phyloP scores from a whole-genome alignment of 2,113 vertebrate genomes.

The Cathartes aura region DNA sequence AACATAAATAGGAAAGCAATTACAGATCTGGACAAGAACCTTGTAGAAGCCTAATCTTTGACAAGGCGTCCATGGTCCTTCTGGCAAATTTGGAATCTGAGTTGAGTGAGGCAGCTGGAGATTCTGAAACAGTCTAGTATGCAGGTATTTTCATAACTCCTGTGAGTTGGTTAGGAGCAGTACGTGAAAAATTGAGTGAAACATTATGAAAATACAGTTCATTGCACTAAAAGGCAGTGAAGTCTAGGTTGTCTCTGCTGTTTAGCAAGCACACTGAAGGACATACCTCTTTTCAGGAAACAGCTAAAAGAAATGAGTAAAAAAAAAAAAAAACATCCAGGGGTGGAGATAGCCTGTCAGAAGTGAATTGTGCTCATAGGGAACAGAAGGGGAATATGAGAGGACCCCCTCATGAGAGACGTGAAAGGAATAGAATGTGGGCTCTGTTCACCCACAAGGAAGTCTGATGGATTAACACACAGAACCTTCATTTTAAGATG shows the following conservation, averaged over 20 bases:
- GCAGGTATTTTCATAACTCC: background rate
- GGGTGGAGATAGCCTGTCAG: background rate
- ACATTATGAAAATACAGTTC: background rate
- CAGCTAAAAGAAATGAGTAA: background rate
- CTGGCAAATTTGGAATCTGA: background rate
- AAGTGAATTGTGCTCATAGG: background rate
- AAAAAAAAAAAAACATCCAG: background rate
- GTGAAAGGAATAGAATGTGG: background rate
- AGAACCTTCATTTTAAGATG: background rate
- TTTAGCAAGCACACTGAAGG: background rate
- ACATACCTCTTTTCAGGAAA: background rate
- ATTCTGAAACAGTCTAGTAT: background rate
- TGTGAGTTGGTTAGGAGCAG: background rate
- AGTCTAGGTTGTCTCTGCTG: background rate
- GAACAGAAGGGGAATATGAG: background rate
- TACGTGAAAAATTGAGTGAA: background rate
- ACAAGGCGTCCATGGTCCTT: background rate
- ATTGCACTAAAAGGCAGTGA: background rate
- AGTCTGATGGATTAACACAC: background rate
- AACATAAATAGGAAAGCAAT: background rate
- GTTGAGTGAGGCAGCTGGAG: background rate
- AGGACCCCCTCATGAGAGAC: background rate
- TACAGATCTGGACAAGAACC: background rate
- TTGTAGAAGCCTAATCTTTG: background rate
- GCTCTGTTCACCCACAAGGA: background rate